Percentiles rank a stretch among this genome's conserved stretches.
Evolutionary conservation across 2,797 vertebrate genomes (phyloP).

Genomic region (Neomorphus geoffroyi): DNA sequence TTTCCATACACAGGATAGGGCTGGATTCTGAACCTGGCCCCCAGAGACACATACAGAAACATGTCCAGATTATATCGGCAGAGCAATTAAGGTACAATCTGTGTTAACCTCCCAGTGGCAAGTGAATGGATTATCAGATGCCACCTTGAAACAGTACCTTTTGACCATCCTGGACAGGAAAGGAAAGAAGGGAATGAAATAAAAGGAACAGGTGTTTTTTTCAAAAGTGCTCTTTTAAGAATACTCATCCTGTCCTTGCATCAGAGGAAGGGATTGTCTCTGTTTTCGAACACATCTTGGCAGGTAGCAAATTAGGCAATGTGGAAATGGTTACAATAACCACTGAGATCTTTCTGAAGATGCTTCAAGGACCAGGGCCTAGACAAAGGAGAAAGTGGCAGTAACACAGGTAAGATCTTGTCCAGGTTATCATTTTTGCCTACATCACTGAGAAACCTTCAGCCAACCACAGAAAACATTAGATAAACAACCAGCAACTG

Average conservation of each 20-base stretch:
- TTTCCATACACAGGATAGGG: neutral
- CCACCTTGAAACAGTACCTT: neutral
- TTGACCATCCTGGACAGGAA: neutral
- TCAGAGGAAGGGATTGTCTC: neutral
- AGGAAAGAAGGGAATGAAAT: neutral
- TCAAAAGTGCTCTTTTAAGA: neutral
- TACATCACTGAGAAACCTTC: neutral
- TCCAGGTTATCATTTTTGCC: neutral
- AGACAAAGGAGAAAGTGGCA: neutral
- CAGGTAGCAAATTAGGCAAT: neutral
- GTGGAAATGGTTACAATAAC: neutral
- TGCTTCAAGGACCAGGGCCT: neutral
- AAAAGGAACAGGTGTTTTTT: neutral
- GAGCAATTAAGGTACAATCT: neutral
- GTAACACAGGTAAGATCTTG: neutral
- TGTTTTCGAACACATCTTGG: neutral
- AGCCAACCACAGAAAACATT: neutral
- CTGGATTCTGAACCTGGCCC: neutral
- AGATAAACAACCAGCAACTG: neutral
- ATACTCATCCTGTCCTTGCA: neutral
- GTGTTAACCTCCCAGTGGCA: neutral
- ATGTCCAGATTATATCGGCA: neutral
- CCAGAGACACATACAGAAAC: neutral
- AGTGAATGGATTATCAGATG: neutral
- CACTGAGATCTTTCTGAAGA: neutral